Conservation (phyloP, 2,888 invertebrate species). For the Caenorhabditis sulstoni region DNA sequence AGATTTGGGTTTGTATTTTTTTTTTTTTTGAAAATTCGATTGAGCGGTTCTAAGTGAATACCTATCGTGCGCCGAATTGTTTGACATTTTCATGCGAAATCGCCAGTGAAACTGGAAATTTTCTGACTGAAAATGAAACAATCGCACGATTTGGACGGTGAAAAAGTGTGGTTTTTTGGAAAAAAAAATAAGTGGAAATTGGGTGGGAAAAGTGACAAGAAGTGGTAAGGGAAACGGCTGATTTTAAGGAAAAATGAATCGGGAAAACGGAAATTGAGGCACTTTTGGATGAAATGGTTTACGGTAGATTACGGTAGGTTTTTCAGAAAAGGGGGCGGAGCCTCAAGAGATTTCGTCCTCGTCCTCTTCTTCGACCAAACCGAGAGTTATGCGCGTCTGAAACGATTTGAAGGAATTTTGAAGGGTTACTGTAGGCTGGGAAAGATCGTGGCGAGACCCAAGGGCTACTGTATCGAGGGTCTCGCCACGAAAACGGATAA, state of each 20-base stretch:
- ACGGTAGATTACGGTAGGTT: neutral
- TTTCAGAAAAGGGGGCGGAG: neutral
- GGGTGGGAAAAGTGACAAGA: conserved; percentile 23
- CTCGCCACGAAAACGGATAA: too few species aligned
- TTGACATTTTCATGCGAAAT: conserved; percentile 43
- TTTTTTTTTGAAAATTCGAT: neutral
- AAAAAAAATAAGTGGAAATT: conserved; percentile 24
- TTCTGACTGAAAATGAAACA: conserved; percentile 50
- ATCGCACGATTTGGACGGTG: conserved; percentile 43
- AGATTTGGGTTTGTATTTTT: too few species aligned
- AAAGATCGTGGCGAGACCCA: too few species aligned
- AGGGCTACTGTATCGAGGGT: too few species aligned
- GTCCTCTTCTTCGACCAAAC: conserved; percentile 53
- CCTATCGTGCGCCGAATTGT: conserved; percentile 51
- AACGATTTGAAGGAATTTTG: neutral
- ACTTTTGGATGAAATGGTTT: conserved; percentile 17
- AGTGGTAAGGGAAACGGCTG: conserved; percentile 26
- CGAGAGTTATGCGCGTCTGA: conserved; percentile 48
- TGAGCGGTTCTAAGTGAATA: conserved; percentile 64
- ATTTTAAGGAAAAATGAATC: conserved; percentile 15
- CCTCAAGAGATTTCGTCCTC: conserved; percentile 33
- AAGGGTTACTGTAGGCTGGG: too few species aligned
- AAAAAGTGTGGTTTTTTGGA: neutral
- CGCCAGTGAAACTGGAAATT: neutral
- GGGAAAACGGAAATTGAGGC: conserved; percentile 28